Evolutionary conservation across 92 coral and sea anemone species (phyloP), one percentile per base, ranked within the genome.

Genomic region (Phenganax subtilis): DNA sequence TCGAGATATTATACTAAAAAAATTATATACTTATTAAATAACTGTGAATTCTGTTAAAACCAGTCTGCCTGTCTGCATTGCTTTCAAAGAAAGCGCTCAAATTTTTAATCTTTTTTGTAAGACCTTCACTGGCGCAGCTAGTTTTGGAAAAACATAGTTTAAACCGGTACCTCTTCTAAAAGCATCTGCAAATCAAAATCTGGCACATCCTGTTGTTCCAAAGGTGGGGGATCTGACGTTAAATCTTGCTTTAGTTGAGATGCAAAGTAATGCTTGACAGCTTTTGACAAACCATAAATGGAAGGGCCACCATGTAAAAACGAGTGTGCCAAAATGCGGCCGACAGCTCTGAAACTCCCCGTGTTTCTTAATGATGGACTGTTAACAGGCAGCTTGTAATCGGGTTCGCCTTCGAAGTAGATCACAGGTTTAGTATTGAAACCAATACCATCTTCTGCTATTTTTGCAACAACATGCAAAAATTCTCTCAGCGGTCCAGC

Each of bases 241-340:
- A 51, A 7, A 51, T 54, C 12, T 61, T 61, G 29, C 67, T 61
- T 61, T 17, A 7, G 16, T 68, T 57, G 28, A 64, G 62, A 70
- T 28, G 86, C 71, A 27, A 81, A 70, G 81, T 85, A 88, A 15
- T 88, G 88, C 59, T 85, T 82, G 5, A 61, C 83, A 30, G 86
- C 85, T 64, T 75, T 70, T 54, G 87, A 79, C 63, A 89, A 37
- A 11, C 87, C 89, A 83, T 60, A 51, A 27, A 83, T 20, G 12
- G 61, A 55, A 61, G 91, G 89, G 16, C 91, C 91, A 57, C 87
- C 87, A 86, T 86, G 91, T 52, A 89, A 64, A 70, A 89, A 69
- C 61, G 87, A 89, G 71, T 89, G 91, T 51, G 87, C 87, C 11
- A 86, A 71, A 54, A 89, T 89, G 28, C 71, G 81, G n/a, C 89